A percentile compares a stretch with the other conserved stretches of the same genome.
These are phyloP conservation scores for Carettochelys insculpta DNA, from an alignment of 2,113 vertebrate species.

Conservation along the genomic window DNA sequence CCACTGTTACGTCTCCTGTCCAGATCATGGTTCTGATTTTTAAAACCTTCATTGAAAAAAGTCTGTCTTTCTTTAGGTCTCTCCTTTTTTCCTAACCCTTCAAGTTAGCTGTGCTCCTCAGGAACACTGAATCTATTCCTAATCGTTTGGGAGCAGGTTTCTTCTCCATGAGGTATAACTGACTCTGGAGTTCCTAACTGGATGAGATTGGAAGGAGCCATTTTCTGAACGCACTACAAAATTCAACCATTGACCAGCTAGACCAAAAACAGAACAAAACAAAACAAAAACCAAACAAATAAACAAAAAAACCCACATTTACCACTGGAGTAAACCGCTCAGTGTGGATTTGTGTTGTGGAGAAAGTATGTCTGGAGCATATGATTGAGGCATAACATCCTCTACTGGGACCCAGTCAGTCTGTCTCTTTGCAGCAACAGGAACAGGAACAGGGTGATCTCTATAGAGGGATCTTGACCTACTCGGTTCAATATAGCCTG, in stretches of 20 bases:
- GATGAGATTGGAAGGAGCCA: not conserved
- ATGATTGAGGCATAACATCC: not conserved
- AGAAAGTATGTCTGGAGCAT: not conserved
- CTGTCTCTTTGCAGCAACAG: not conserved
- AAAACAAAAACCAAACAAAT: no score
- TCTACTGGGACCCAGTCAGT: not conserved
- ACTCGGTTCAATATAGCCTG: not conserved
- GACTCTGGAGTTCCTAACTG: not conserved
- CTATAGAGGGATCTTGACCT: not conserved
- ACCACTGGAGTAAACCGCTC: constrained; percentile 13
- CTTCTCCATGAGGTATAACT: not conserved
- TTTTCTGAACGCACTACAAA: constrained; percentile 1
- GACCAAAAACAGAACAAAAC: constrained; percentile 23
- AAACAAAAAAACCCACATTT: not conserved
- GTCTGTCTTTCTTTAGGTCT: not conserved
- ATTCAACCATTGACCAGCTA: not conserved
- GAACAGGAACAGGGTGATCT: not conserved
- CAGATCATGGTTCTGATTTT: not conserved
- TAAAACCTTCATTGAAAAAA: not conserved
- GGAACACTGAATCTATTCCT: not conserved
- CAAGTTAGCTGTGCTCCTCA: not conserved
- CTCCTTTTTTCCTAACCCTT: not conserved
- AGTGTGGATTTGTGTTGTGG: constrained; percentile 12
- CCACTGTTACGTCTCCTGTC: accelerated
- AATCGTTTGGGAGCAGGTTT: not conserved